These are phyloP conservation scores for Agriopis aurantiaria DNA, from an alignment of 2,888 invertebrate species.

Conservation along the genomic window DNA sequence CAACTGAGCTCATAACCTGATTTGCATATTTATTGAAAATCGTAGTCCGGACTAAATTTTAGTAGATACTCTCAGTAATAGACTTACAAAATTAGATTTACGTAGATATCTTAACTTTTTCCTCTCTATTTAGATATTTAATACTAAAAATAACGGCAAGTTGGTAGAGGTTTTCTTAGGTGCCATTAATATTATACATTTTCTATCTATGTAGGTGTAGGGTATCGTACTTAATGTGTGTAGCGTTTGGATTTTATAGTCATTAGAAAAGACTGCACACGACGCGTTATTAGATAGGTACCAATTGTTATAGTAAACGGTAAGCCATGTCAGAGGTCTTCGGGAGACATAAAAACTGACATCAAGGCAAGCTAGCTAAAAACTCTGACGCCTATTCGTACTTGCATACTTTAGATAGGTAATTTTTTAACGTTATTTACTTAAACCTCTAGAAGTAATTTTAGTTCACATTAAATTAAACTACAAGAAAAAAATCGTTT, in stretches of 20 bases:
- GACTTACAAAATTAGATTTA: constrained; percentile 58
- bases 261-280: constrained; percentile 69
- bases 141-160: constrained; percentile 60
- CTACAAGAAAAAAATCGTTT: too few relatives aligned
- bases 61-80: constrained; percentile 57
- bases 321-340: too few relatives aligned
- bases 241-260: constrained; percentile 75
- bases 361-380: too few relatives aligned
- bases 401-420: too few relatives aligned
- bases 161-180: constrained; percentile 54
- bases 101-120: constrained; percentile 60
- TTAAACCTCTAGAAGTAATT: too few relatives aligned
- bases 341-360: too few relatives aligned
- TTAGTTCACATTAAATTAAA: too few relatives aligned
- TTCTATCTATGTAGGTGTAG: constrained; percentile 69
- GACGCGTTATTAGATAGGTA: constrained; percentile 43
- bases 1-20: constrained; percentile 66
- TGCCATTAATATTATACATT: constrained; percentile 51
- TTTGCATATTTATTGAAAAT: constrained; percentile 74
- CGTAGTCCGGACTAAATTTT: constrained; percentile 65
- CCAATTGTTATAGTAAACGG: too few relatives aligned
- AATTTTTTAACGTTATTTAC: too few relatives aligned
- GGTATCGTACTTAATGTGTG: constrained; percentile 61
- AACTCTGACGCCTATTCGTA: too few relatives aligned
- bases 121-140: constrained; percentile 56